These are phyloP conservation scores for Caenorhabditis sp. DNA, from an alignment of 2,888 invertebrate species.

Conservation along the genomic window DNA sequence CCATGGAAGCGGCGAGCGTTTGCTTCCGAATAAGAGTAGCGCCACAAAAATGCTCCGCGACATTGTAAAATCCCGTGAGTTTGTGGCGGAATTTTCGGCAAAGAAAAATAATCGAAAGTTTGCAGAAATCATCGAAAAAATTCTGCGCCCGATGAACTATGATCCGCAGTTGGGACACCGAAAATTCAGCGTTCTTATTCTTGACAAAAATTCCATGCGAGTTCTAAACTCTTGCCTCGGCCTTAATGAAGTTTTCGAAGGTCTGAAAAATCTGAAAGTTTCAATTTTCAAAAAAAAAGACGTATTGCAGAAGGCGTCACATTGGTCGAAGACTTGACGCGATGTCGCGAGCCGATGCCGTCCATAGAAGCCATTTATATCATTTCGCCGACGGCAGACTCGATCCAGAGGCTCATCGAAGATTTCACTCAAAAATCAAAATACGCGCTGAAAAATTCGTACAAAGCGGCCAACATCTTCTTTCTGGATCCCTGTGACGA, in stretches of 20 bases:
- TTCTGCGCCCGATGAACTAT: conserved; percentile 12
- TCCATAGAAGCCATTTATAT: conserved; percentile 42
- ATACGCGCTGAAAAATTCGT: background rate
- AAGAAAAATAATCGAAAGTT: background rate
- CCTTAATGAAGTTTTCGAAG: conserved; percentile 30
- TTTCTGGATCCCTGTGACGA: conserved; percentile 25
- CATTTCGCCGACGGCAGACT: conserved; percentile 5
- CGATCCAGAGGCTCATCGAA: conserved; percentile 10
- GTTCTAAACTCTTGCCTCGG: conserved; percentile 26
- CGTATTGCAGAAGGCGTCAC: conserved; percentile 35
- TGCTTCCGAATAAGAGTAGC: background rate
- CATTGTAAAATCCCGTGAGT: background rate
- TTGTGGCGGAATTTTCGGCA: background rate
- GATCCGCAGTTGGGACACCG: conserved; percentile 13
- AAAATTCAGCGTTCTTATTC: conserved; percentile 21
- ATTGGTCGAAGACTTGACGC: conserved; percentile 32
- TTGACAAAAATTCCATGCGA: conserved; percentile 23
- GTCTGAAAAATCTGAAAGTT: background rate
- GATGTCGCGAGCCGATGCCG: conserved; percentile 34
- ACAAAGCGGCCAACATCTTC: conserved; percentile 20
- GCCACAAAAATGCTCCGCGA: background rate
- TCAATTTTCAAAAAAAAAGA: background rate
- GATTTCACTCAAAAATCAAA: conserved; percentile 27
- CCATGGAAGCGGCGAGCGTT: no score
- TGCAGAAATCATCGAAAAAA: conserved; percentile 24